A percentile compares a stretch with the other conserved stretches of the same genome.
These are phyloP conservation scores for Lepidocyrtoides sp. DNA, from an alignment of 2,888 invertebrate species.

Conservation along the genomic window DNA sequence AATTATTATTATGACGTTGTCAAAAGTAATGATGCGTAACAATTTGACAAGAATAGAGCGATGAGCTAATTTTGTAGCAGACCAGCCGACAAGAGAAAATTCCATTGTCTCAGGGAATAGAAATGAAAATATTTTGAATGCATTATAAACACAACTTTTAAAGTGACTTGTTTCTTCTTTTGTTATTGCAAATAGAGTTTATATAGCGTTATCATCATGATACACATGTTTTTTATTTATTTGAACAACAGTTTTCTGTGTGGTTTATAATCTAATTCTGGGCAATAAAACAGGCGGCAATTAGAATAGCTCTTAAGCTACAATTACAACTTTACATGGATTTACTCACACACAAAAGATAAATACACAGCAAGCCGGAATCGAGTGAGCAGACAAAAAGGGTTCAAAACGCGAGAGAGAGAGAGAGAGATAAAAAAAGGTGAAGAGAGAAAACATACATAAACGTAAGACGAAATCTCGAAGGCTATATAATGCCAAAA, in stretches of 20 bases:
- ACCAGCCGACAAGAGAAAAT: background rate
- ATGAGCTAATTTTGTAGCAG: slow-evolving; percentile 25
- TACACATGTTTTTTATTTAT: background rate
- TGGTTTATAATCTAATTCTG: slow-evolving; percentile 24
- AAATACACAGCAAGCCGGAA: too few relatives aligned
- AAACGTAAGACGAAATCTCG: background rate
- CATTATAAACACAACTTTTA: background rate
- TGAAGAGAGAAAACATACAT: background rate
- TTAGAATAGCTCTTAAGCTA: slow-evolving; percentile 53
- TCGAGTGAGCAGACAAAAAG: slow-evolving; percentile 11
- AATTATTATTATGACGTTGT: background rate
- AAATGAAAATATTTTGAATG: background rate
- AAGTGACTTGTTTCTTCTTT: background rate
- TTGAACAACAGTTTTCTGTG: background rate
- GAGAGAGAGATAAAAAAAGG: background rate
- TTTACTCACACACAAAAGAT: slow-evolving; percentile 4
- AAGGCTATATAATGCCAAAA: background rate
- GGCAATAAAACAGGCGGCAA: slow-evolving; percentile 65
- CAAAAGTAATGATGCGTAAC: background rate
- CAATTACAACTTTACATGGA: slow-evolving; percentile 22
- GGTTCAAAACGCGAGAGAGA: slow-evolving; percentile 20
- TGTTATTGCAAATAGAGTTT: background rate
- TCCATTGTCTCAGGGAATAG: slow-evolving; percentile 9
- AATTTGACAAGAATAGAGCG: slow-evolving; percentile 20
- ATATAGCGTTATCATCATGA: background rate